Evolutionary conservation across 2,113 vertebrate species (phyloP).

Genomic region (Urocitellus parryii): DNA sequence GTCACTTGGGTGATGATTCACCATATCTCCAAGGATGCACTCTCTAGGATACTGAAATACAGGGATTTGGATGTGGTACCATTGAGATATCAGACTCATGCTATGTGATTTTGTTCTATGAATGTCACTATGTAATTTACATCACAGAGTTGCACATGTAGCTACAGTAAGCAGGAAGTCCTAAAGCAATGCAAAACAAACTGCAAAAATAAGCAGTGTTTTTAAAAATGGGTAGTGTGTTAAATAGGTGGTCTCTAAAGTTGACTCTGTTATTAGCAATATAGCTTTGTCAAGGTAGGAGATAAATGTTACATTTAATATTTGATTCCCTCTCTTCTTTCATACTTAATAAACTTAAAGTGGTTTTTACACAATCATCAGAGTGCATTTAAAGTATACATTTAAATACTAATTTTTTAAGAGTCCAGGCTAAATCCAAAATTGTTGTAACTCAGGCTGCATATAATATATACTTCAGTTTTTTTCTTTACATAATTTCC

Average conservation of each 20-base stretch:
- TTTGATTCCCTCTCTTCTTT: background rate
- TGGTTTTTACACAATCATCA: slow-evolving; percentile 1
- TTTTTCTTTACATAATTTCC: background rate
- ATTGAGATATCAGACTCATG: background rate
- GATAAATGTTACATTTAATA: background rate
- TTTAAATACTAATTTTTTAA: background rate
- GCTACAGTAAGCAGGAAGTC: background rate
- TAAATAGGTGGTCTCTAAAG: background rate
- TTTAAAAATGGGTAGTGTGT: background rate
- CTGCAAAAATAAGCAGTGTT: background rate
- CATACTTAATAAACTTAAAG: background rate
- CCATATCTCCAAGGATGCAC: background rate
- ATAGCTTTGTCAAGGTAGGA: background rate
- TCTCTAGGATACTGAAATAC: background rate
- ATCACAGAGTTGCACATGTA: background rate
- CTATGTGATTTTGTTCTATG: background rate
- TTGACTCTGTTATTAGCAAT: background rate
- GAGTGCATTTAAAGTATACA: background rate
- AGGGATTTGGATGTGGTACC: background rate
- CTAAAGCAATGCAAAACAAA: background rate
- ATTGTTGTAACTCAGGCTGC: background rate
- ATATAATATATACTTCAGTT: background rate
- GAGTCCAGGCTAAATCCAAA: background rate
- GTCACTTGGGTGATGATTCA: background rate
- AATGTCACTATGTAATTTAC: background rate